Conservation (phyloP, 2,888 invertebrate genomes). For the Antheraea yamamai region DNA sequence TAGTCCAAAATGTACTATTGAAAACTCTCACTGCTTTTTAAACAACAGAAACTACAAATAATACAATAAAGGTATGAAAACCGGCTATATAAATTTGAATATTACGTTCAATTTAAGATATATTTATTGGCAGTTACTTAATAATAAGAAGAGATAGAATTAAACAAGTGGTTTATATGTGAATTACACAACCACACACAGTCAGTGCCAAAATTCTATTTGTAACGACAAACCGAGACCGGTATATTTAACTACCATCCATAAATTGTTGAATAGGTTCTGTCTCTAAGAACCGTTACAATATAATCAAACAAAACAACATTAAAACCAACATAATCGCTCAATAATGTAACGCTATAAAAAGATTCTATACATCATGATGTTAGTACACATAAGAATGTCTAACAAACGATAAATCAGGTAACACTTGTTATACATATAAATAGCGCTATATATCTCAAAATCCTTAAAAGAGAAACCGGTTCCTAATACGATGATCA, state of each 20-base stretch:
- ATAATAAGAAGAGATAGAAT: slow-evolving; percentile 62
- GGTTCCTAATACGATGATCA: not conserved
- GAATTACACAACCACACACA: slow-evolving; percentile 79
- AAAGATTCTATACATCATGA: slow-evolving; percentile 10
- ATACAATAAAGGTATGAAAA: not conserved
- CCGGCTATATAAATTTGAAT: not conserved
- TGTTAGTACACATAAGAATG: slow-evolving; percentile 11
- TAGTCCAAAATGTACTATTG: not conserved
- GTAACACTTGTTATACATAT: not conserved
- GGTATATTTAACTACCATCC: slow-evolving; percentile 80
- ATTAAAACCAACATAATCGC: slow-evolving; percentile 31
- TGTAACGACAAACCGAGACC: slow-evolving; percentile 79
- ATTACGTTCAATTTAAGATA: slow-evolving; percentile 8
- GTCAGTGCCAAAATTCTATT: slow-evolving; percentile 82
- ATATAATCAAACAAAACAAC: slow-evolving; percentile 47
- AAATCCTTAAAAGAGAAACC: not conserved
- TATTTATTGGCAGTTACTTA: slow-evolving; percentile 36
- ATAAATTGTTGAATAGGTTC: slow-evolving; percentile 77
- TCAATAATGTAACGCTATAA: slow-evolving; percentile 26
- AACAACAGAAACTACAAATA: not conserved
- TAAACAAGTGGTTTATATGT: slow-evolving; percentile 76
- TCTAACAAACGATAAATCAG: not conserved
- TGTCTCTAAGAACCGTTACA: slow-evolving; percentile 60
- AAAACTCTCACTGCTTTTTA: not conserved
- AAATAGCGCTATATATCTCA: not conserved